These are phyloP conservation scores for Shargacucullia verbasci DNA, from an alignment of 2,888 invertebrate species.

Conservation along the genomic window DNA sequence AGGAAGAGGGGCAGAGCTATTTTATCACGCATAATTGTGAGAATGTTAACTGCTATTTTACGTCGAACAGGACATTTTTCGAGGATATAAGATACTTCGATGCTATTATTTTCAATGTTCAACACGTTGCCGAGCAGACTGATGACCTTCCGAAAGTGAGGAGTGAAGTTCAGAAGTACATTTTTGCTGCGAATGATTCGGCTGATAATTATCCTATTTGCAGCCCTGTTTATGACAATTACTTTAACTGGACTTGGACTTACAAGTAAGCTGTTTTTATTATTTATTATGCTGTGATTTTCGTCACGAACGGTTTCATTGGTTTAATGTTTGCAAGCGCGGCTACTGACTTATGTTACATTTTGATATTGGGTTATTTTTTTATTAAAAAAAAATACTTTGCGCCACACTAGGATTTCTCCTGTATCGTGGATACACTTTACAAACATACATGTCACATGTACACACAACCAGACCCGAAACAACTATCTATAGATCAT, in stretches of 20 bases:
- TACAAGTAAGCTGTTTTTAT: conserved; percentile 68
- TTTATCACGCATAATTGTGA: conserved; percentile 67
- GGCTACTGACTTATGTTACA: too few relatives aligned
- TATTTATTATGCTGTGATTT: too few relatives aligned
- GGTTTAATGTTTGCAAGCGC: too few relatives aligned
- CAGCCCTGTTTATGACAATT: conserved; percentile 69
- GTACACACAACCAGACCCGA: too few relatives aligned
- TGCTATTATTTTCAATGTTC: conserved; percentile 74
- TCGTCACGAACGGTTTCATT: too few relatives aligned
- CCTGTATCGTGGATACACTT: too few relatives aligned
- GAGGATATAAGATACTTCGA: conserved; percentile 75
- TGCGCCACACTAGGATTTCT: too few relatives aligned
- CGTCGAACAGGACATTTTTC: conserved; percentile 69
- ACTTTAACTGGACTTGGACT: conserved; percentile 85
- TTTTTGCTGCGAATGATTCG: conserved; percentile 79
- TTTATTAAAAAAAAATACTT: too few relatives aligned
- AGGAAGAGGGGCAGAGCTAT: conserved; percentile 65
- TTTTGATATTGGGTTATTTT: too few relatives aligned
- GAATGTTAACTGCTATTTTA: conserved; percentile 75
- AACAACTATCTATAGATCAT: too few relatives aligned
- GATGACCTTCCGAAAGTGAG: conserved; percentile 63
- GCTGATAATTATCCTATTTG: conserved; percentile 78
- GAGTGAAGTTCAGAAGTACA: conserved; percentile 73
- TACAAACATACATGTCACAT: too few relatives aligned
- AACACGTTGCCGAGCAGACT: conserved; percentile 62